Evolutionary conservation across 2,113 vertebrate genomes (phyloP).

Genomic region (Macroglossus sobrinus): DNA sequence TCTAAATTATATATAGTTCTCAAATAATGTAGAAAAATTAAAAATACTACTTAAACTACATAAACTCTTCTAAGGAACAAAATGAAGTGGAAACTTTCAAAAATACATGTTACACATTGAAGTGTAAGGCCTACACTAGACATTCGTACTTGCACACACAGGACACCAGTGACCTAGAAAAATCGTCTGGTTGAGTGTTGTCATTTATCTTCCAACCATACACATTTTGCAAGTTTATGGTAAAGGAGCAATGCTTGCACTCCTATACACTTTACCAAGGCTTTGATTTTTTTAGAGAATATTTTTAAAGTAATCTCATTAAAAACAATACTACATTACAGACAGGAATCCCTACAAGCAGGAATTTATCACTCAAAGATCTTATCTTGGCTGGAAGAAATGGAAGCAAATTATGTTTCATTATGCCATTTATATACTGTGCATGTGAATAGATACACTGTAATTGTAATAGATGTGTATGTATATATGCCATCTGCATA

Average conservation of each 20-base stretch:
- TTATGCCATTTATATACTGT: not conserved
- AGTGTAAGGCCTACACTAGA: not conserved
- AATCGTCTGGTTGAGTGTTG: not conserved
- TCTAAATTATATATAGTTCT: not conserved
- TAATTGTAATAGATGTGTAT: not conserved
- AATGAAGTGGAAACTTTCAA: not conserved
- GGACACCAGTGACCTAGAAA: not conserved
- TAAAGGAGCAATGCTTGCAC: not conserved
- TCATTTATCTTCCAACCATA: not conserved
- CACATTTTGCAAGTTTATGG: not conserved
- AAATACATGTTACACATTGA: not conserved
- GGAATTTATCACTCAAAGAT: constrained; percentile 16
- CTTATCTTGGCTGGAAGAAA: constrained; percentile 2
- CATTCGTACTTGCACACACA: not conserved
- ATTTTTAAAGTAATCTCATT: not conserved
- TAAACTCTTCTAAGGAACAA: not conserved
- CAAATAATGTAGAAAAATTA: not conserved
- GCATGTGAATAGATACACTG: constrained; percentile 8
- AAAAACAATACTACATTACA: not conserved
- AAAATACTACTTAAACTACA: not conserved
- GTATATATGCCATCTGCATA: not conserved
- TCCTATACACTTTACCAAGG: not conserved
- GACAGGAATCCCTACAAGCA: not conserved
- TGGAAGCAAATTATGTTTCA: not conserved
- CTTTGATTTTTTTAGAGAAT: not conserved